Base-by-base conservation (phyloP, 53 echinoderm and acorn worm species). In the Zoroaster sp. region DNA sequence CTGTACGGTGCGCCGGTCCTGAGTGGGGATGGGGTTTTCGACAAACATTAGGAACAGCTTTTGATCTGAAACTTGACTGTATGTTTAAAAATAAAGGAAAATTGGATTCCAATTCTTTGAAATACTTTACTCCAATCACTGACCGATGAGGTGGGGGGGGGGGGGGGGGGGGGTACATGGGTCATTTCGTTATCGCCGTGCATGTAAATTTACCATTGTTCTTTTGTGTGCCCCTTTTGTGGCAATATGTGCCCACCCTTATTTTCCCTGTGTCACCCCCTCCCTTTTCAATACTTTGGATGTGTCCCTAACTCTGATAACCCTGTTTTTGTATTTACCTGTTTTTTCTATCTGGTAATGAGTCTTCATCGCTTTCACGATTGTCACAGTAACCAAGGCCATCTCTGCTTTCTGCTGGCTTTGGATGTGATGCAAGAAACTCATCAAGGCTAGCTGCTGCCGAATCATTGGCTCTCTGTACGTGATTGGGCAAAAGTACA, bases 391-490 rank as follows among this genome's bases (percentile, higher is more conserved):
- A 7, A 18, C 71, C 35, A 35, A 7, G 14, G 69, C 69, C 33
- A 33, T 37, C 35, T 36, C 38, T 14, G 18, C 71, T 15, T 4
- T 71, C 71, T 37, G 71, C 17, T 3, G 7, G 6, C 71, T 71
- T 38, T 1, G 37, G 43, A 4, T 23, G 44, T 74, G 66, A 37
- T 41, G 66, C 66, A 30, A 10, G 32, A 32, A 54, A 81, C 25
- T 81, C 81, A 67, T 81, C 67, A 40, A 81, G 41, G 67, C 81
- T 81, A 42, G 81, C 81, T 41, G 81, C 81, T 36, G 81, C 81
- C 21, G 81, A 81, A 7, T 66, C 81, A 42, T 81, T 81, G 18
- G 81, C 81, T 81, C 81, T 81, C 81, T 81, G 66, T 30, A 66
- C 12, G 14, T 0, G 3, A 38, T 3, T 1, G 18, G 30, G 18